Conservation (phyloP, 2,797 vertebrate species). For the Hapalemur alaotrensis region DNA sequence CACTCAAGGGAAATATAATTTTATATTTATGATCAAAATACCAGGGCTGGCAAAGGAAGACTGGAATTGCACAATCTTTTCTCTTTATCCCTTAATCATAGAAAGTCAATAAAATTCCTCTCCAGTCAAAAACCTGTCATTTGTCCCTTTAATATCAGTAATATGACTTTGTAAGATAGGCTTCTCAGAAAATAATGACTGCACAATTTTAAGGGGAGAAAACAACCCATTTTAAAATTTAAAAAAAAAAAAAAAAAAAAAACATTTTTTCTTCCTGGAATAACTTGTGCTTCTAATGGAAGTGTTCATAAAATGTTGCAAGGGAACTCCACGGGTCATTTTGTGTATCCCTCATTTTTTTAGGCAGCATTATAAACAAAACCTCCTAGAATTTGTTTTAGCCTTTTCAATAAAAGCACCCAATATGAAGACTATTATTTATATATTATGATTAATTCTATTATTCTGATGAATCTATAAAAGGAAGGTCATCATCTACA, state of each 20-base stretch:
- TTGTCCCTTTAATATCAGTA: conserved; percentile 48
- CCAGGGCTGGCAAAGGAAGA: conserved; percentile 20
- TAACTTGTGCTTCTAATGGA: conserved; percentile 33
- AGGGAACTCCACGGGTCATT: conserved; percentile 2
- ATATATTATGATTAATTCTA: conserved; percentile 27
- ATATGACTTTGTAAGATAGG: neutral
- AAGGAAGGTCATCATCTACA: conserved; percentile 39
- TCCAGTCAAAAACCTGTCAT: conserved; percentile 40
- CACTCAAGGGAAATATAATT: conserved; percentile 61
- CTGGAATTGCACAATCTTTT: conserved; percentile 21
- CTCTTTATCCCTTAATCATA: conserved; percentile 61
- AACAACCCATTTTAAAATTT: conserved; percentile 1
- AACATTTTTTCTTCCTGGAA: neutral
- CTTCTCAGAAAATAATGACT: conserved; percentile 22
- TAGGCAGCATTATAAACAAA: conserved; percentile 37
- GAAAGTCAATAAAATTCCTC: conserved; percentile 60
- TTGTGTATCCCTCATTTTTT: conserved; percentile 19
- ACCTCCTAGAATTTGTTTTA: conserved; percentile 23
- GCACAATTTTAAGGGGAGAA: neutral
- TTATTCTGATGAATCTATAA: conserved; percentile 22
- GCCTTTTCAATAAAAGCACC: conserved; percentile 37
- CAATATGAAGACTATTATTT: conserved; percentile 25
- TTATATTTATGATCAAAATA: conserved; percentile 57
- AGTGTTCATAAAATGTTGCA: neutral
- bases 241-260: neutral